Conservation (phyloP, 2,113 vertebrate species). For the Terrapene triunguis region DNA sequence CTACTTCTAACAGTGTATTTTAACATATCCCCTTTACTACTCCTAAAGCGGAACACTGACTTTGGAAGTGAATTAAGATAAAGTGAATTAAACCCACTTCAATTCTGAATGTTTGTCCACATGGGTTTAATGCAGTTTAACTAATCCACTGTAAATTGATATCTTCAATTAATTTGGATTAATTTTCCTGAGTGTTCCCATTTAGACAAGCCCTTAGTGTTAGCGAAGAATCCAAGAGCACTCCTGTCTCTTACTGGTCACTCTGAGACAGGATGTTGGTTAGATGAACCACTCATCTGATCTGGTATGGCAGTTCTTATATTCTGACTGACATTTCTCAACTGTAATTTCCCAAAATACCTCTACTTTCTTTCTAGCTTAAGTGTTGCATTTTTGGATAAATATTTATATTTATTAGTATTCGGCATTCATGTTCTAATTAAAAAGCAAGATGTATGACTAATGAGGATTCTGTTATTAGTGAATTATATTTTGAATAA, state of each 20-base stretch:
- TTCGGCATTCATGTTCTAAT: neutral
- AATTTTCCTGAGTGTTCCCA: neutral
- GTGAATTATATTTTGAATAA: neutral
- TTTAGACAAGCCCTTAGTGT: neutral
- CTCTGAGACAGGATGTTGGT: neutral
- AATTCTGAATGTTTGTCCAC: neutral
- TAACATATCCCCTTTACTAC: neutral
- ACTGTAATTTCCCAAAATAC: neutral
- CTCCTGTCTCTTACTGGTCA: neutral
- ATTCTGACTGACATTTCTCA: neutral
- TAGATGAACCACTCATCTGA: neutral
- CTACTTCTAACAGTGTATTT: neutral
- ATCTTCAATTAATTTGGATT: neutral
- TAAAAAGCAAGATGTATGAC: neutral
- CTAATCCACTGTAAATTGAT: neutral
- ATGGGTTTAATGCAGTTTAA: neutral
- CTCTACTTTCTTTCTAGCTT: neutral
- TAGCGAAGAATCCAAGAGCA: neutral
- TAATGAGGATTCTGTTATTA: neutral
- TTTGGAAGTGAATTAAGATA: neutral
- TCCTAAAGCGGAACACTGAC: neutral
- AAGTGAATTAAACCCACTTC: neutral
- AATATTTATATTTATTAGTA: neutral
- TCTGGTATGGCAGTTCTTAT: neutral
- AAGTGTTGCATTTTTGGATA: neutral